Percentiles rank a stretch among this genome's conserved stretches.
These are phyloP conservation scores for Heliconius cydno DNA, from an alignment of 2,888 invertebrate genomes.

Conservation along the genomic window DNA sequence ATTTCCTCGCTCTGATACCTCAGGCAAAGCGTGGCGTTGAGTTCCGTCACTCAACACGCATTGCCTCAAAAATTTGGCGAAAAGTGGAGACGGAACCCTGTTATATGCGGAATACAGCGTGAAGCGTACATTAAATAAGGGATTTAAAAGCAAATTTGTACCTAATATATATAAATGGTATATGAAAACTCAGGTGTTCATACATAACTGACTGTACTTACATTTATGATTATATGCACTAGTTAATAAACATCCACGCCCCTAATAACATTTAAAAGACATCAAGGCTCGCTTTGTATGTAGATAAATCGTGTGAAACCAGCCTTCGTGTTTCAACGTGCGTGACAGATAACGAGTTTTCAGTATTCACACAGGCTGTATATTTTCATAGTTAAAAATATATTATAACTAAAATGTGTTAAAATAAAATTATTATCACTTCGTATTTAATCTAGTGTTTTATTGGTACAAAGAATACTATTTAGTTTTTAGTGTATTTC, in stretches of 20 bases:
- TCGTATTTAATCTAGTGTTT: too few relatives aligned
- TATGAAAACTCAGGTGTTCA: neutral
- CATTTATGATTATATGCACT: neutral
- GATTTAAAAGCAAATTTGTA: too few relatives aligned
- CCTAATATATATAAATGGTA: too few relatives aligned
- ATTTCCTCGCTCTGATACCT: too few relatives aligned
- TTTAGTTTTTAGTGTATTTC: too few relatives aligned
- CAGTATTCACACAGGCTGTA: constrained; percentile 15
- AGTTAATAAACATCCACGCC: neutral
- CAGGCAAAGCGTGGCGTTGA: too few relatives aligned
- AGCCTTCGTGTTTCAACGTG: constrained; percentile 40
- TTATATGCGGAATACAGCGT: too few relatives aligned
- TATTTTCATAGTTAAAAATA: constrained; percentile 33
- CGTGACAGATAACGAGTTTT: constrained; percentile 43
- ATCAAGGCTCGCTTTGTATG: constrained; percentile 17
- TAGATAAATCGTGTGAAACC: constrained; percentile 25
- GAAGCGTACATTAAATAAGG: too few relatives aligned
- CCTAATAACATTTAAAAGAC: constrained; percentile 24
- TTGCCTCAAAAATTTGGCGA: too few relatives aligned
- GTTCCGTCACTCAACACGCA: too few relatives aligned
- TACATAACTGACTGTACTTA: neutral
- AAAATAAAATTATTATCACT: neutral
- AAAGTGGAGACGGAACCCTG: too few relatives aligned
- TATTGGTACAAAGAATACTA: too few relatives aligned
- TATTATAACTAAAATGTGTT: constrained; percentile 13